Percentiles rank a stretch among this genome's conserved stretches.
Conservation (phyloP, 2,797 vertebrate species). For the Sebastes baramenuke region DNA sequence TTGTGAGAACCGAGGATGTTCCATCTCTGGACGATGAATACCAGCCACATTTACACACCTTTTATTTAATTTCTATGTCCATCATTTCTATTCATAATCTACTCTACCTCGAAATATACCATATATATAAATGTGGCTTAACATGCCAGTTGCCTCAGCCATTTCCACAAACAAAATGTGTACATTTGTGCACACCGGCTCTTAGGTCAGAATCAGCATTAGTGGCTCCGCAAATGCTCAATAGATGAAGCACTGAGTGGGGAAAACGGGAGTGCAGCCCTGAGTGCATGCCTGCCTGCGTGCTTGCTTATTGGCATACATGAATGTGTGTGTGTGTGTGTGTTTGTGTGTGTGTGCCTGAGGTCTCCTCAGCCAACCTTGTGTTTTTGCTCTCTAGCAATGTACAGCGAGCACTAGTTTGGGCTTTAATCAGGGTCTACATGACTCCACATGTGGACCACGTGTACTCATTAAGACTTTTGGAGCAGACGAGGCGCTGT, state of each 20-base stretch:
- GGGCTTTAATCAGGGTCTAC: slow-evolving; percentile 5
- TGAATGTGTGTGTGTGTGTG: neutral
- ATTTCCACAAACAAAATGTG: neutral
- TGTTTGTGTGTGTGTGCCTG: neutral
- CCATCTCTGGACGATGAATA: neutral
- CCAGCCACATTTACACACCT: neutral
- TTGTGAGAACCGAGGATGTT: neutral
- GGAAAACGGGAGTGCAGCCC: neutral
- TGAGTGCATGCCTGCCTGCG: neutral
- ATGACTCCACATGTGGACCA: slow-evolving; percentile 6
- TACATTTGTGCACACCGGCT: neutral
- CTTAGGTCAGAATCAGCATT: neutral
- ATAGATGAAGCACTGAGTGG: slow-evolving; percentile 5
- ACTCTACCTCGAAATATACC: neutral
- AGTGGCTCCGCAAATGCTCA: neutral
- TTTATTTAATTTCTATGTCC: neutral
- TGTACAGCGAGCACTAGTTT: neutral
- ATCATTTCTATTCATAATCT: neutral
- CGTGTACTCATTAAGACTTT: neutral
- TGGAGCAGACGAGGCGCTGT: neutral
- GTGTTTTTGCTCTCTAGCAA: slow-evolving; percentile 1
- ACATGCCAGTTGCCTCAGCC: neutral
- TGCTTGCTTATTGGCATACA: neutral
- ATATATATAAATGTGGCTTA: neutral
- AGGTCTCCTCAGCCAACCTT: slow-evolving; percentile 8